Evolutionary conservation across 2,113 vertebrate species (phyloP), one percentile per base, ranked within the genome.

Genomic region (cat (Felis catus)): DNA sequence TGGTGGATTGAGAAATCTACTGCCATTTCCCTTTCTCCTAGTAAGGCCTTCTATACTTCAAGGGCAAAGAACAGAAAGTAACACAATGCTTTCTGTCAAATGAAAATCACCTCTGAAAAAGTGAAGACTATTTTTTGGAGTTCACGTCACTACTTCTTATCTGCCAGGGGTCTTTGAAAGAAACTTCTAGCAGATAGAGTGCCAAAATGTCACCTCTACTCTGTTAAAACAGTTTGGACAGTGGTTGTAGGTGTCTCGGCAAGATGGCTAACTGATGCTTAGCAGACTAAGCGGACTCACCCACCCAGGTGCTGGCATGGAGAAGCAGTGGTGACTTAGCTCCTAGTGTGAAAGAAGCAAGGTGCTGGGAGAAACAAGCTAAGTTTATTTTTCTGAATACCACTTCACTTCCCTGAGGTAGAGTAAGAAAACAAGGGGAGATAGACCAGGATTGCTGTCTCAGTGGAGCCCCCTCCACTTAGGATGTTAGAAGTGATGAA

Each of bases 321-420:
- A 92, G 7, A 4, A 39, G 10, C 3, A 12, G 18, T 51, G 61
- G 15, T 33, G 19, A 5, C 5, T 2, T 74, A 31, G 12, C 11
- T 18, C 8, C 15, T 10, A 1, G 5, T 0, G 10, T 4, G 8
- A 36, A 78, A 78, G 39, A 79, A 94, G 23, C 16, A 79, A 73
- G 41, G 39, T 88, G 1, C 74, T 51, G 27, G 19, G 51, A 79
- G 31, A 68, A 88, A 19, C 11, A 48, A 6, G 1, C 65, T 90
- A 5, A 19, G 18, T 70, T 80, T 94, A 79, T 88, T 91, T 65
- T 76, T 51, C n/a, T n/a, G n/a, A n/a, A n/a, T n/a, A n/a, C n/a
- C n/a, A n/a, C n/a, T n/a, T n/a, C n/a, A n/a, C n/a, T 82, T 70
- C 45, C 19, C 13, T 51, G 5, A 6, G 8, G 10, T 31, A 7